A percentile compares a stretch with the other conserved stretches of the same genome.
Evolutionary conservation across 2,797 vertebrate genomes (phyloP).

Genomic region (Eulemur rubriventer): DNA sequence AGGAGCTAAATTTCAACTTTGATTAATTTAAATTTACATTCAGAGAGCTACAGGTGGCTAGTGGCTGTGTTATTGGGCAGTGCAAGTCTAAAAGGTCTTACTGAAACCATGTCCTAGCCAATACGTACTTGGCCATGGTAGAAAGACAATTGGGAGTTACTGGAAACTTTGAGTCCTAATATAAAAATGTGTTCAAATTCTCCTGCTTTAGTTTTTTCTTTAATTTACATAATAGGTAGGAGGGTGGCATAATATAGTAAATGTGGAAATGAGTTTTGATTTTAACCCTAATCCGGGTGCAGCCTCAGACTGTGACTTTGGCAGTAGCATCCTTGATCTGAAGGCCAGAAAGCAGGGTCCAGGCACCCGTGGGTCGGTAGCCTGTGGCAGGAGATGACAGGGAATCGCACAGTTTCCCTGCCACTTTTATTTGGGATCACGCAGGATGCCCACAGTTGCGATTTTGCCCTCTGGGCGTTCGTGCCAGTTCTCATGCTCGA

Average conservation of each 20-base stretch:
- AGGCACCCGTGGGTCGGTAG: fast-evolving
- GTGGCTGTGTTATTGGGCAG: not conserved
- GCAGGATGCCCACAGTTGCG: not conserved
- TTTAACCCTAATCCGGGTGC: not conserved
- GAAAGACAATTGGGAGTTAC: not conserved
- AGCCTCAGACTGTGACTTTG: not conserved
- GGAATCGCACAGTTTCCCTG: not conserved
- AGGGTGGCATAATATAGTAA: not conserved
- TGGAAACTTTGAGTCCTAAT: not conserved
- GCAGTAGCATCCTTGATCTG: fast-evolving
- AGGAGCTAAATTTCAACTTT: not conserved
- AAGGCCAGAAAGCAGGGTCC: not conserved
- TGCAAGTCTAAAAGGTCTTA: not conserved
- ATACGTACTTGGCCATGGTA: fast-evolving
- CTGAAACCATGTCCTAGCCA: not conserved
- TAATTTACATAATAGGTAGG: not conserved
- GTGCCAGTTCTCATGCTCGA: not conserved
- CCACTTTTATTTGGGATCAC: fast-evolving
- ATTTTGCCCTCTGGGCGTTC: fast-evolving
- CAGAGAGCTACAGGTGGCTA: not conserved
- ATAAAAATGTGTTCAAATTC: not conserved
- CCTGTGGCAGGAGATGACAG: fast-evolving
- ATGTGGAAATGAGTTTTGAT: not conserved
- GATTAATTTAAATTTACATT: not conserved
- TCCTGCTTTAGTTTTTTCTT: not conserved